Evolutionary conservation across 2,888 invertebrate species (phyloP), one percentile per base, ranked within the genome.

Genomic region (Polyommatus iphigenia): DNA sequence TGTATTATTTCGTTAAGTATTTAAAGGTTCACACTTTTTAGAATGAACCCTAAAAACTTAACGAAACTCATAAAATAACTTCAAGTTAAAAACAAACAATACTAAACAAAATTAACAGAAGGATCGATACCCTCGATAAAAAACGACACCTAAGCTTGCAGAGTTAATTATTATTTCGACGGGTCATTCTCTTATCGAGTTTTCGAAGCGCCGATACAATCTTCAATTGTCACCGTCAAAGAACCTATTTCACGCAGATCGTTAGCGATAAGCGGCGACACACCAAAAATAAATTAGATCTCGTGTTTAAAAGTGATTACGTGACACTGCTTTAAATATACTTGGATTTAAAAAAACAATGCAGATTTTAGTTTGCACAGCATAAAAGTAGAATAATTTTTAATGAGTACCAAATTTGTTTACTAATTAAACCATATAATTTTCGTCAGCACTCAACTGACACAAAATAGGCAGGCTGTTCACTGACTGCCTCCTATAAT

Each of bases 161-260:
- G 20, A 67, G 67, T 67, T 32, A 67, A 67, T 67, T 67, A 67
- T 67, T 67, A 67, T 67, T 67, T 67, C 29, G 67, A 67, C 29
- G 67, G 67, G 67, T 67, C 67, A 67, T 67, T 67, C 67, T 67
- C 67, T 67, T 67, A 67, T 67, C 67, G 32, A 32, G 67, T 67
- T 67, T 67, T 67, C 24, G 29, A 67, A 67, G 67, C 15, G 29
- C 29, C 29, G 67, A 67, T 67, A 67, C 67, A 32, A 67, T 67
- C 67, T 67, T 67, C 29, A 67, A 67, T 67, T 67, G 67, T 67
- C 67, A 67, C 67, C 67, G 29, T 15, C 67, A 32, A 32, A 67
- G 67, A 67, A 67, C 67, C 29, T 67, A 67, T 67, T 67, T 67
- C 67, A 67, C 67, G 29, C 67, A 67, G 67, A 67, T 67, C 67